Evolutionary conservation across 2,888 invertebrate genomes (phyloP), one percentile per base, ranked within the genome.

Genomic region (Auanema freiburgensis): DNA sequence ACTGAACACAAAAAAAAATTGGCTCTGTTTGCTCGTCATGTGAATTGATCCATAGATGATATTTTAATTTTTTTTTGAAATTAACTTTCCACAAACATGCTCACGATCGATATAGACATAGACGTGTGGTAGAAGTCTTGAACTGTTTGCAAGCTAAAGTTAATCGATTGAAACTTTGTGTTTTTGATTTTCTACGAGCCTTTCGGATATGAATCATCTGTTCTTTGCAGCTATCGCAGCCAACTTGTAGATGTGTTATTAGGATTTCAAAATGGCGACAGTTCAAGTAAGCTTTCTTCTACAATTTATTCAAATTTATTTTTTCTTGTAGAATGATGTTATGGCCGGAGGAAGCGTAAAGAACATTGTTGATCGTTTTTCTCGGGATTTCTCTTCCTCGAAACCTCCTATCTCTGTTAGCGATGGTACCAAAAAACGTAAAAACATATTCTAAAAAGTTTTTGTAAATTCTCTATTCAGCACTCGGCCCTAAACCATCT

Each of bases 311-410:
- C 18, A 5, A 23, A 23, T 52, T 2, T 21, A 40, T 14, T 55
- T 4, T 21, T 10, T 23, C 2, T 56, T 67, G 40, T 58, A 74
- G 74, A 67, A 66, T n/a, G 74, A 74, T 50, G 65, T 70, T 0
- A 63, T 71, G 14, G 54, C 66, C 56, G 57, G 43, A 44, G 75
- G 72, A 44, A 75, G 69, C 54, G 75, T 75, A 18, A 67, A 67
- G 16, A 69, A 70, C 63, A 69, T 75, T 58, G 71, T 75, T 23
- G 69, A 75, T 55, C 66, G 75, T 33, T 44, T 75, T n/a, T 71
- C 71, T 40, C 56, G 57, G 40, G 60, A 60, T 46, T 60, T 60
- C 25, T 54, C 60, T 18, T 53, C 60, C 16, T 10, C 33, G 18
- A 60, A 60, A 41, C 54, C 54, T 6, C 60, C 60, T 3, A 21